These are phyloP conservation scores for Marronus borbonicus DNA, from an alignment of 2,888 invertebrate genomes.

Conservation along the genomic window DNA sequence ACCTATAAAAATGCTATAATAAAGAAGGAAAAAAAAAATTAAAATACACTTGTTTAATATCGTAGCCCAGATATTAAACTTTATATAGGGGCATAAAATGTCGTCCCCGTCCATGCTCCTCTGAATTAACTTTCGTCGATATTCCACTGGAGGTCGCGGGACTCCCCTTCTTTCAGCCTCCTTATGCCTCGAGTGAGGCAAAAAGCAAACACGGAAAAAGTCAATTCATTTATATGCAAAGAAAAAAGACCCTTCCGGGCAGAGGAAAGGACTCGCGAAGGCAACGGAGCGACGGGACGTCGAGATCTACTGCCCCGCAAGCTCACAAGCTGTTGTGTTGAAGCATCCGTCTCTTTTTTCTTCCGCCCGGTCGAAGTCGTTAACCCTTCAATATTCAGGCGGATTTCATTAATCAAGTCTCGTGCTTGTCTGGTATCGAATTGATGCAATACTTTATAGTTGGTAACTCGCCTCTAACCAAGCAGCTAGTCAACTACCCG, in stretches of 20 bases:
- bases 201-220: conserved; percentile 37
- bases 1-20: too few relatives aligned
- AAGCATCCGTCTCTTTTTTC: conserved; percentile 64
- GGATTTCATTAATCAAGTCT: conserved; percentile 62
- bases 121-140: conserved; percentile 13
- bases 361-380: conserved; percentile 56
- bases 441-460: conserved; percentile 54
- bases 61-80: not conserved
- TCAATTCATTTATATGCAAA: conserved; percentile 49
- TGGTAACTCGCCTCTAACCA: conserved; percentile 30
- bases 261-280: not conserved
- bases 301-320: conserved; percentile 44
- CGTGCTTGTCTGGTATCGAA: conserved; percentile 52
- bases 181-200: not conserved
- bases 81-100: not conserved
- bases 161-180: not conserved
- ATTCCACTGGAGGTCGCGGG: not conserved
- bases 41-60: not conserved
- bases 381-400: conserved; percentile 63
- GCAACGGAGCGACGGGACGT: conserved; percentile 49
- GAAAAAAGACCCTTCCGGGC: conserved; percentile 46
- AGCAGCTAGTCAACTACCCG: not conserved
- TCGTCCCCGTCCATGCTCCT: not conserved
- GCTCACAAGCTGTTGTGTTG: conserved; percentile 57
- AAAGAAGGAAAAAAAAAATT: too few relatives aligned